Percentiles rank a stretch among this genome's conserved stretches.
Conservation (phyloP, 2,113 vertebrate genomes). For the Sakesphorus luctuosus region DNA sequence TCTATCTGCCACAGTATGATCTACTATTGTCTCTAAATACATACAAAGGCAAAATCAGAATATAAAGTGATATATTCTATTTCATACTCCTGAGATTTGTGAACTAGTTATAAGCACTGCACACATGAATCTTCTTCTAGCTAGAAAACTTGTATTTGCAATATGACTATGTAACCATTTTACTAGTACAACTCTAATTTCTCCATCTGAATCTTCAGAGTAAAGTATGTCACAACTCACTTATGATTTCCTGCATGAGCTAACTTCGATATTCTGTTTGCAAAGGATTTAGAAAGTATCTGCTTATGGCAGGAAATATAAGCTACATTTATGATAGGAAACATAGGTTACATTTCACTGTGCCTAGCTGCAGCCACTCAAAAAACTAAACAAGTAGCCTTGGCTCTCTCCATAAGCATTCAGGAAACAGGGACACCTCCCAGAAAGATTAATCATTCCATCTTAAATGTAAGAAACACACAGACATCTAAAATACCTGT, state of each 20-base stretch:
- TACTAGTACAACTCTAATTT: background rate
- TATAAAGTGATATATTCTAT: background rate
- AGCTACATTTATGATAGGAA: background rate
- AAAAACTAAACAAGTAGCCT: background rate
- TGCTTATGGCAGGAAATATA: background rate
- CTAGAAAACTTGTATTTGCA: background rate
- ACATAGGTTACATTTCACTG: background rate
- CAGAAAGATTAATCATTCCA: background rate
- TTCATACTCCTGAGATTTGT: background rate
- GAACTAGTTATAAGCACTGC: background rate
- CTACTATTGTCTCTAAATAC: background rate
- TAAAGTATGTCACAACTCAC: background rate
- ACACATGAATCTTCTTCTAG: background rate
- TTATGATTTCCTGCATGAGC: background rate
- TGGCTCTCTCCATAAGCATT: background rate
- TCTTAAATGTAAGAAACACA: background rate
- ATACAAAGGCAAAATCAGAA: background rate
- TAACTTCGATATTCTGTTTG: background rate
- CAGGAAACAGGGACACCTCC: background rate
- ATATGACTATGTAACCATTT: background rate
- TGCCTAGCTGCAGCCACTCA: background rate
- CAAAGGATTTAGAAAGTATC: background rate
- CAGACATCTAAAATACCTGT: background rate
- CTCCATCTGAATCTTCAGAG: background rate
- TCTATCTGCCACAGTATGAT: background rate